These are phyloP conservation scores for Hippopotamyrus pictus DNA, from an alignment of 2,797 vertebrate species.

Conservation along the genomic window DNA sequence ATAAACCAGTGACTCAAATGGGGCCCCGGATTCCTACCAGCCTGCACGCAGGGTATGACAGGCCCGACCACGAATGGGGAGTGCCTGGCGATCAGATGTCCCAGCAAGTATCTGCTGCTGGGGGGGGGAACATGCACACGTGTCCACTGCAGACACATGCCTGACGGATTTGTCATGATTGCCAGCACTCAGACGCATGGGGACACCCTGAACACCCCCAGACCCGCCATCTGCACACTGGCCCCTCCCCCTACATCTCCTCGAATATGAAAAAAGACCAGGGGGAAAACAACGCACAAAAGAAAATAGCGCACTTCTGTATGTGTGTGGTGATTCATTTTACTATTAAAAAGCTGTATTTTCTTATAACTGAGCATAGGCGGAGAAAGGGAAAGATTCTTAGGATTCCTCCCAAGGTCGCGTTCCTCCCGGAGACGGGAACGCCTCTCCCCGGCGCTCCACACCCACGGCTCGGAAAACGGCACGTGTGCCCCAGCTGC, in stretches of 20 bases:
- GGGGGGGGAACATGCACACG: background rate
- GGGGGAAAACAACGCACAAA: background rate
- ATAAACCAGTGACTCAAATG: background rate
- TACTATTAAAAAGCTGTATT: background rate
- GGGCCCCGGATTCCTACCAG: background rate
- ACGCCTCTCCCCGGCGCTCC: background rate
- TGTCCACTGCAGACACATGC: slow-evolving; percentile 36
- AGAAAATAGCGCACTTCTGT: background rate
- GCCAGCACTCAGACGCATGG: background rate
- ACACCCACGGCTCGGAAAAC: background rate
- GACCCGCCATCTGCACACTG: background rate
- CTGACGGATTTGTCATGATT: slow-evolving; percentile 33
- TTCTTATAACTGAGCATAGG: background rate
- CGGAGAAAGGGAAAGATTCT: background rate
- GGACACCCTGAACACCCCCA: background rate
- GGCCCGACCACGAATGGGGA: background rate
- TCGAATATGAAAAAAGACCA: background rate
- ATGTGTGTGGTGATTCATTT: background rate
- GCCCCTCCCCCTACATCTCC: background rate
- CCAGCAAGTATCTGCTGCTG: slow-evolving; percentile 27
- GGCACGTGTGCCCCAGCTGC: slow-evolving; percentile 22
- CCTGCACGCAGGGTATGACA: background rate
- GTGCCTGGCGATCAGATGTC: slow-evolving; percentile 30
- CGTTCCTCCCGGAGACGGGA: background rate
- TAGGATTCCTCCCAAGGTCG: background rate